phyloP scores from a whole-genome alignment of 2,113 vertebrate species.

The Elgaria multicarinata region DNA sequence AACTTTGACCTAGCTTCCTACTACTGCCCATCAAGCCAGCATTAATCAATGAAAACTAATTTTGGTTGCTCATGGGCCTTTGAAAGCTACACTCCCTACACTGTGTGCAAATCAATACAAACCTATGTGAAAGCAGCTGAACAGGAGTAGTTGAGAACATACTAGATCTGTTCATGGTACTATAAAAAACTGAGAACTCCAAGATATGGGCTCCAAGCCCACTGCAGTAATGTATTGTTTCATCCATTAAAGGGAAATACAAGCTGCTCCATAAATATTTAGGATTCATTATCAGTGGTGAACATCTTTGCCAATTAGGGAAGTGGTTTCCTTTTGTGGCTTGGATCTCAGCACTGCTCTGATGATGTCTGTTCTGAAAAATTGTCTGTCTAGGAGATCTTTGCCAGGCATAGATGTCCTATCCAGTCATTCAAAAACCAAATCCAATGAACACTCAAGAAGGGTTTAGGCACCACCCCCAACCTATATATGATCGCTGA shows the following conservation, averaged over 20 bases:
- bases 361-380: background rate
- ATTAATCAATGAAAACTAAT: constrained; percentile 45
- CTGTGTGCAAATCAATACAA: background rate
- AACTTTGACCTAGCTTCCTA: constrained; percentile 57
- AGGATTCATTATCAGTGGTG: background rate
- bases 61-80: constrained; percentile 38
- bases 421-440: background rate
- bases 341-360: background rate
- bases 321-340: background rate
- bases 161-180: background rate
- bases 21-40: constrained; percentile 11
- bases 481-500: background rate
- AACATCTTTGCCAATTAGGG: background rate
- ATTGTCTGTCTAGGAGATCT: background rate
- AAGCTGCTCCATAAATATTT: background rate
- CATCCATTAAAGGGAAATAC: background rate
- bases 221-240: background rate
- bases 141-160: background rate
- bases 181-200: background rate
- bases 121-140: background rate
- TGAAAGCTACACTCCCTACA: background rate
- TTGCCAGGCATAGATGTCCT: background rate
- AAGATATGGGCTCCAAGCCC: background rate
- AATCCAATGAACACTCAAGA: background rate
- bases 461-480: background rate